Conservation (phyloP, 2,113 vertebrate genomes). For the Phyllostomus hastatus region DNA sequence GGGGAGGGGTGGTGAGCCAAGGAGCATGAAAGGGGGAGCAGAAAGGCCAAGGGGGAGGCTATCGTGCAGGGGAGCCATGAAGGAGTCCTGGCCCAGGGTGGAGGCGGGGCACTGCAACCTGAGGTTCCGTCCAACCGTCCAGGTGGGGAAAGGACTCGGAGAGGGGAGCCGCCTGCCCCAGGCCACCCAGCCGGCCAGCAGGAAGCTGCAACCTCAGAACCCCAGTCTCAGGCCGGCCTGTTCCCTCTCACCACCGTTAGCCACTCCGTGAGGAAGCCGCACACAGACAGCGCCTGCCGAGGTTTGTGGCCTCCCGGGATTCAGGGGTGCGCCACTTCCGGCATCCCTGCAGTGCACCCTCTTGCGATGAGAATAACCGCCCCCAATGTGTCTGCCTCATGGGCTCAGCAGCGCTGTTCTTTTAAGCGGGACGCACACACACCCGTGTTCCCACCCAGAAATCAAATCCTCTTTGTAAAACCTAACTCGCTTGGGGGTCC, state of each 20-base stretch:
- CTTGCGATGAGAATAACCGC: background rate
- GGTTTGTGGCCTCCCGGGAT: background rate
- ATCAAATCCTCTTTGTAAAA: background rate
- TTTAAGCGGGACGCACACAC: background rate
- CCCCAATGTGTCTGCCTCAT: background rate
- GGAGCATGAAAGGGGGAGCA: background rate
- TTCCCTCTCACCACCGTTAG: background rate
- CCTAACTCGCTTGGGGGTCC: background rate
- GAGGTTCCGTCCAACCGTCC: background rate
- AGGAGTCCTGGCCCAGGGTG: background rate
- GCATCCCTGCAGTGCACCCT: background rate
- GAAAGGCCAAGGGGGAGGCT: background rate
- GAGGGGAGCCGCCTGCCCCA: background rate
- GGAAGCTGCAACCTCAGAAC: rapidly evolving
- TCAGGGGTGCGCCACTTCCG: background rate
- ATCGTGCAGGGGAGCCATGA: background rate
- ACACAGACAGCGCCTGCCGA: background rate
- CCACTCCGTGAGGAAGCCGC: background rate
- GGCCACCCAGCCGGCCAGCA: background rate
- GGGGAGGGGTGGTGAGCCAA: background rate
- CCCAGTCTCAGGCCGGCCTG: background rate
- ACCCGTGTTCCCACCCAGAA: background rate
- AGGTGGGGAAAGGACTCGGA: background rate
- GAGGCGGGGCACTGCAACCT: background rate
- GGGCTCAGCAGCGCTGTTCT: background rate